phyloP scores from a whole-genome alignment of 2,797 vertebrate species.

The Spea hammondii region DNA sequence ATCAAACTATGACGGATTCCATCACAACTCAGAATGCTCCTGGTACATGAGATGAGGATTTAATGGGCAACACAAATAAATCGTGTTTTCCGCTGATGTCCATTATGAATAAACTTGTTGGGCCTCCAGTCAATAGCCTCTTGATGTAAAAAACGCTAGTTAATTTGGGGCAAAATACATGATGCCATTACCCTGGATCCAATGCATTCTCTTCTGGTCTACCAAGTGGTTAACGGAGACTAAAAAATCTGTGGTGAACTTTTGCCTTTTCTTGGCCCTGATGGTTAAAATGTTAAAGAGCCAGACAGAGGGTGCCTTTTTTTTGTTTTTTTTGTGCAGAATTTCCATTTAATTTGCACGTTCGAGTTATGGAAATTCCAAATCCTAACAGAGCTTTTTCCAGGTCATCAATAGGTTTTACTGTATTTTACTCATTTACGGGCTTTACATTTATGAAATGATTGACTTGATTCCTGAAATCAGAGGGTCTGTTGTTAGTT shows the following conservation, averaged over 20 bases:
- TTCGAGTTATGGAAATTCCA: constrained; percentile 40
- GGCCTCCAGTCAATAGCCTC: too few relatives aligned
- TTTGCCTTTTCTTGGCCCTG: constrained; percentile 26
- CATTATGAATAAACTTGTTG: too few relatives aligned
- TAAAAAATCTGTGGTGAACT: constrained; percentile 13
- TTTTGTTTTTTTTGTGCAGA: not conserved
- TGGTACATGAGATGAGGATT: too few relatives aligned
- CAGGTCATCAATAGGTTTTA: constrained; percentile 45
- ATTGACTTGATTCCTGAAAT: constrained; percentile 23
- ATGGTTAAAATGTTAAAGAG: not conserved
- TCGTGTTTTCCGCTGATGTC: too few relatives aligned
- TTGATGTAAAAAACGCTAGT: too few relatives aligned
- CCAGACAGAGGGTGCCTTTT: constrained; percentile 15
- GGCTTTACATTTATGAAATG: constrained; percentile 17
- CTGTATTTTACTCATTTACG: constrained; percentile 14
- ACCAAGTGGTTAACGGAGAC: not conserved
- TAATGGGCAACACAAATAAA: too few relatives aligned
- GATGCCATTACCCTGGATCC: too few relatives aligned
- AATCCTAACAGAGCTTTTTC: constrained; percentile 36
- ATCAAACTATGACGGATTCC: too few relatives aligned
- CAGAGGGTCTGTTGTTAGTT: constrained; percentile 32
- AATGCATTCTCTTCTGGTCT: not conserved
- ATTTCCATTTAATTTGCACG: constrained; percentile 40
- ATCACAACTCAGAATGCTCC: too few relatives aligned
- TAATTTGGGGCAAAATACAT: too few relatives aligned